These are phyloP conservation scores for Turritopsis rubra DNA, from an alignment of 30 jellyfish, hydroid and myxozoan genomes.

Conservation along the genomic window DNA sequence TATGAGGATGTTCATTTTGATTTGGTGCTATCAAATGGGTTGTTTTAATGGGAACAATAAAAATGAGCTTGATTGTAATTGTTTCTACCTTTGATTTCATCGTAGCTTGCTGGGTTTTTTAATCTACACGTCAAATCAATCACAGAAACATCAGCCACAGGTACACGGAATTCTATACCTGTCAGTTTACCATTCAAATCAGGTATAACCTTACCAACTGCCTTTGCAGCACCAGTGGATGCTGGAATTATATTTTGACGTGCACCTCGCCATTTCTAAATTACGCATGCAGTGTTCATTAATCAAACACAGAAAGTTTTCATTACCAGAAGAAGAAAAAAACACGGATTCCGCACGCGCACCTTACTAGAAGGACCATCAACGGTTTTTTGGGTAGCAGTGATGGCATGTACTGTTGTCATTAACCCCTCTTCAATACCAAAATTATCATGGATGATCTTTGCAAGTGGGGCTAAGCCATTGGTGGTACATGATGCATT, in stretches of 20 bases:
- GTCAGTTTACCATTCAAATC: conserved; percentile 88
- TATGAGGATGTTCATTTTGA: too few species aligned
- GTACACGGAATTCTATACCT: conserved; percentile 99
- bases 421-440: conserved; percentile 87
- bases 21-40: too few species aligned
- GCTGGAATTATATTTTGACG: conserved; percentile 95
- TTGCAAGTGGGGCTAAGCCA: conserved; percentile 96
- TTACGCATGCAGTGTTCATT: conserved; percentile 55
- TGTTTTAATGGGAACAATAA: too few species aligned
- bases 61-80: too few species aligned
- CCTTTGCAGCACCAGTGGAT: conserved; percentile 99
- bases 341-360: too few species aligned
- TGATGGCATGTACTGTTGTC: conserved; percentile 95
- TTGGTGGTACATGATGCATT: conserved; percentile 99
- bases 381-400: conserved; percentile 98
- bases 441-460: conserved; percentile 83
- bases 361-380: conserved; percentile 96
- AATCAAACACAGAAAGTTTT: conserved; percentile 9
- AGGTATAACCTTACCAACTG: conserved; percentile 97
- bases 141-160: conserved; percentile 93
- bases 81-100: conserved; percentile 55
- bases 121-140: conserved; percentile 83
- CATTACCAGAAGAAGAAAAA: too few species aligned
- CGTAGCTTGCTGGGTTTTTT: conserved; percentile 74
- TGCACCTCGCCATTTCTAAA: conserved; percentile 96